Percentiles rank a stretch among this genome's conserved stretches.
Evolutionary conservation across 2,113 vertebrate species (phyloP).

Genomic region (Desmodus rotundus): DNA sequence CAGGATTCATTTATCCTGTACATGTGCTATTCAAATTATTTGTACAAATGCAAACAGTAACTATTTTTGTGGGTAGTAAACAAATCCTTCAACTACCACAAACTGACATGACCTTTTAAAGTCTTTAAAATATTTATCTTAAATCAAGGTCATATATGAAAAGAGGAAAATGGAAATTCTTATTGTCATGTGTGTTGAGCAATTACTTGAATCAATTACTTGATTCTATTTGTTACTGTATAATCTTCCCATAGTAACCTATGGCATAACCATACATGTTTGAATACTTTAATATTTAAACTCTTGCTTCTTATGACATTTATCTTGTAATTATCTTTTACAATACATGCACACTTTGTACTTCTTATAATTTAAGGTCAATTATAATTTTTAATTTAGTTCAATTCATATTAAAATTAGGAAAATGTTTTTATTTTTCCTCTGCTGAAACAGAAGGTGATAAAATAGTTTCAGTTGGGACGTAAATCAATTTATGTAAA

Average conservation of each 20-base stretch:
- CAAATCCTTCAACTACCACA: neutral
- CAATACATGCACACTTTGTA: neutral
- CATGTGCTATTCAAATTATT: neutral
- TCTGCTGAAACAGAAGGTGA: neutral
- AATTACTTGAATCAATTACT: neutral
- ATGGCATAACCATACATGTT: neutral
- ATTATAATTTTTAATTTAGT: neutral
- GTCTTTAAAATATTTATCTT: neutral
- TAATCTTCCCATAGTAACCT: neutral
- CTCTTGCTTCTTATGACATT: neutral
- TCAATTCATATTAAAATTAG: neutral
- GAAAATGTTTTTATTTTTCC: neutral
- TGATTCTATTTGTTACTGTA: neutral
- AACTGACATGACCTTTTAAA: neutral
- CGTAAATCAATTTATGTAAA: neutral
- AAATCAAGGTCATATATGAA: neutral
- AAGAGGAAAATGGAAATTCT: neutral
- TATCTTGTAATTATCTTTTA: neutral
- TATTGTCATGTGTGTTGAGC: neutral
- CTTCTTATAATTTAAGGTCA: neutral
- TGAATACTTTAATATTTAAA: neutral
- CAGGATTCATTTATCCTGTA: neutral
- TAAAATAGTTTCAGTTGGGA: neutral
- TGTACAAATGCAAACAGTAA: neutral
- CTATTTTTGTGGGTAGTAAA: neutral